Evolutionary conservation across 2,888 invertebrate species (phyloP).

Genomic region (Steromphala cineraria): DNA sequence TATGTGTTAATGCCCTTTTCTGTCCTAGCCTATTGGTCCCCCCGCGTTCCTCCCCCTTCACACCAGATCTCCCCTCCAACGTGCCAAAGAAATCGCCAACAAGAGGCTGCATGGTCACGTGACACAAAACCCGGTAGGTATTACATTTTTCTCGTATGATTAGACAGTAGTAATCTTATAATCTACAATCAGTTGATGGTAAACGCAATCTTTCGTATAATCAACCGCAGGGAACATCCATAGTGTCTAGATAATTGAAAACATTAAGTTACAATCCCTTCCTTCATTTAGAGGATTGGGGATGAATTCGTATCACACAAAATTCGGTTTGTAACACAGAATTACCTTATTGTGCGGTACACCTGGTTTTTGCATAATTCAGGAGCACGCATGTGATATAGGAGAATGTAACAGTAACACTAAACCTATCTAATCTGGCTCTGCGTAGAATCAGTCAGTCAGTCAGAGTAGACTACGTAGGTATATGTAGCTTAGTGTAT

Average conservation of each 20-base stretch:
- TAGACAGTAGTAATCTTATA: neutral
- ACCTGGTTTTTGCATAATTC: too few relatives aligned
- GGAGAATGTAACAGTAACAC: too few relatives aligned
- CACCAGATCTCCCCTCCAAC: constrained; percentile 32
- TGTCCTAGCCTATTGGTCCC: constrained; percentile 26
- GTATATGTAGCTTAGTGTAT: too few relatives aligned
- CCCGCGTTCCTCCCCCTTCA: constrained; percentile 36
- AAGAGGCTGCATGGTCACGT: constrained; percentile 33
- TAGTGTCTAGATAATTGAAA: neutral
- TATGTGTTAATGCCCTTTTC: neutral
- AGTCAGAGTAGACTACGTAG: too few relatives aligned
- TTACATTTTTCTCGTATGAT: neutral
- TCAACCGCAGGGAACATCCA: neutral
- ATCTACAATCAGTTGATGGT: neutral
- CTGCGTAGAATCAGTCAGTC: too few relatives aligned
- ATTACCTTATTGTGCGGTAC: too few relatives aligned
- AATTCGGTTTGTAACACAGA: too few relatives aligned
- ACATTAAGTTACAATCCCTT: too few relatives aligned
- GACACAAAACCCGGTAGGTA: constrained; percentile 32
- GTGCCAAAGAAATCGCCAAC: constrained; percentile 36
- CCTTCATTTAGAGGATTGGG: too few relatives aligned
- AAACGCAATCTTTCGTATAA: neutral
- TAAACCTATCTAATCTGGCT: too few relatives aligned
- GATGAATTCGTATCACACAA: too few relatives aligned
- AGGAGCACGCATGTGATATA: too few relatives aligned